Conservation (phyloP, 2,113 vertebrate species). For the Thalassarche chlororhynchos region DNA sequence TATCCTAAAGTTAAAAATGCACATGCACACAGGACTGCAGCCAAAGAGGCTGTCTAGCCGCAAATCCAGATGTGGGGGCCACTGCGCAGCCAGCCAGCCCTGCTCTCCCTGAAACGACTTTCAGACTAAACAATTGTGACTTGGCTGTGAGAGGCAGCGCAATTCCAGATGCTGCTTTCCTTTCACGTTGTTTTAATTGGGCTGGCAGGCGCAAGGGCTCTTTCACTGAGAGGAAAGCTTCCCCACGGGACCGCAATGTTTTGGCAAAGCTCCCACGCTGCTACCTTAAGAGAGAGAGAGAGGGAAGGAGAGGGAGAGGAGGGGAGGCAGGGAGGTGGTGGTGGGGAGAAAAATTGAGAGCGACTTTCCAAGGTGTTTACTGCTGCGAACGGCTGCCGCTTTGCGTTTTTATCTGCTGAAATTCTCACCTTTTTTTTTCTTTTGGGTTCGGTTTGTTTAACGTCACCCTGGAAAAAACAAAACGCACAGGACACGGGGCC, state of each 20-base stretch:
- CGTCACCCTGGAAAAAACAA: background rate
- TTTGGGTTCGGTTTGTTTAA: background rate
- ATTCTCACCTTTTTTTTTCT: slow-evolving; percentile 20
- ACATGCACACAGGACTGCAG: slow-evolving; percentile 82
- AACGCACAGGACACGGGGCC: rapidly evolving
- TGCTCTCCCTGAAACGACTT: slow-evolving; percentile 77
- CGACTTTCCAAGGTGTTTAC: slow-evolving; percentile 72
- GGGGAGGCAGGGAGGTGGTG: slow-evolving; percentile 64
- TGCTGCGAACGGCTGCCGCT: slow-evolving; percentile 64
- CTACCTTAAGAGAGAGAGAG: slow-evolving; percentile 75
- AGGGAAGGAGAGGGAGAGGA: slow-evolving; percentile 62
- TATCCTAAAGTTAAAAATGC: slow-evolving; percentile 85
- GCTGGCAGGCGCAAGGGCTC: slow-evolving; percentile 86
- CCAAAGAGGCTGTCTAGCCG: slow-evolving; percentile 84
- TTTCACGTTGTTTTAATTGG: slow-evolving; percentile 85
- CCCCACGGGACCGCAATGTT: slow-evolving; percentile 76
- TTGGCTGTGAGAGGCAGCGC: slow-evolving; percentile 92
- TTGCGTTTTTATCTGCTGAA: slow-evolving; percentile 39
- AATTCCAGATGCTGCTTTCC: slow-evolving; percentile 93
- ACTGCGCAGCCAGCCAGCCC: slow-evolving; percentile 74
- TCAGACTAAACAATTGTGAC: slow-evolving; percentile 99
- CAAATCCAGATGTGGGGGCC: slow-evolving; percentile 85
- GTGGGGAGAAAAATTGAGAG: slow-evolving; percentile 40
- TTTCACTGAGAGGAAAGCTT: slow-evolving; percentile 81
- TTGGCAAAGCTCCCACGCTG: slow-evolving; percentile 77